Percentiles rank a stretch among this genome's conserved stretches.
phyloP scores from a whole-genome alignment of 2,797 vertebrate genomes.

The Centroberyx gerrardi region DNA sequence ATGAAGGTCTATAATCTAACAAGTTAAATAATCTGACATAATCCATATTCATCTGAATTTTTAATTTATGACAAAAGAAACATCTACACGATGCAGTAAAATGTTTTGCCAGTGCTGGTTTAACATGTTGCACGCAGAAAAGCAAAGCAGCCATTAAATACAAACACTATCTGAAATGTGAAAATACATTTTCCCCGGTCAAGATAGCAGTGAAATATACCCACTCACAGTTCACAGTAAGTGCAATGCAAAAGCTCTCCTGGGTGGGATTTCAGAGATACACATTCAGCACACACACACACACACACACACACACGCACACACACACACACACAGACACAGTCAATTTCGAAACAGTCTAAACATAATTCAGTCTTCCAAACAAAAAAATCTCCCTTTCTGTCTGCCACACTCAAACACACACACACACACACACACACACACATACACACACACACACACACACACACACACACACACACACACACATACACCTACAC shows the following conservation, averaged over 20 bases:
- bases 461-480: not conserved
- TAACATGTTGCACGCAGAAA: not conserved
- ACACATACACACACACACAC: not conserved
- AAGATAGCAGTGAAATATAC: constrained; percentile 53
- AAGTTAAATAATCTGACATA: too few relatives aligned
- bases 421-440: constrained; percentile 3
- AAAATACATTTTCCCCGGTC: constrained; percentile 28
- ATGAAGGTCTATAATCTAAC: too few relatives aligned
- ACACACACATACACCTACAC: not conserved
- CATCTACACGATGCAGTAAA: not conserved
- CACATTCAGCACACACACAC: constrained; percentile 24
- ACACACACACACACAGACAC: not conserved
- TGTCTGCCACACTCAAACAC: not conserved
- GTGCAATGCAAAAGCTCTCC: constrained; percentile 41
- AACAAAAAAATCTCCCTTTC: not conserved
- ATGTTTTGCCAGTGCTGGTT: not conserved
- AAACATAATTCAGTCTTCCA: too few relatives aligned
- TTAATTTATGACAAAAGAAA: too few relatives aligned
- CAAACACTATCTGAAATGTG: constrained; percentile 46
- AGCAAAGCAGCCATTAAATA: constrained; percentile 22
- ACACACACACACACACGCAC: not conserved
- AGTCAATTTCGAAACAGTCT: not conserved
- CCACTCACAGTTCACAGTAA: constrained; percentile 34
- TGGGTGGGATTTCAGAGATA: constrained; percentile 34
- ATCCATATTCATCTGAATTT: too few relatives aligned